These are phyloP conservation scores for Tipula unca DNA, from an alignment of 2,888 invertebrate species.

Conservation along the genomic window DNA sequence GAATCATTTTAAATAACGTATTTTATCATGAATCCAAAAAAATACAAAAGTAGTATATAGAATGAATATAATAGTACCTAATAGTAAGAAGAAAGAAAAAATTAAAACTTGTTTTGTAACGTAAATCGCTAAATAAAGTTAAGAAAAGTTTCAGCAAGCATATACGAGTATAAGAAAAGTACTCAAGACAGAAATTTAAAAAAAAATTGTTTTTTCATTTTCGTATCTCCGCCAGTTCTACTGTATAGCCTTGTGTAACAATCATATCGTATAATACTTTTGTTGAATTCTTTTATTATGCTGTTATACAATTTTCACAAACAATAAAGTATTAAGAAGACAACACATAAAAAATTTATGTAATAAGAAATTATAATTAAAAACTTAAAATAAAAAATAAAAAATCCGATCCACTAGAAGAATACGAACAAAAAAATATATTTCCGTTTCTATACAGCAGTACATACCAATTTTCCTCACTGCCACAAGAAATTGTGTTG, in stretches of 20 bases:
- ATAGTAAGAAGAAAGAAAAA: background rate
- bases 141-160: background rate
- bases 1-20: too few relatives aligned
- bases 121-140: background rate
- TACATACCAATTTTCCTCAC: background rate
- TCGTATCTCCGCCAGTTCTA: background rate
- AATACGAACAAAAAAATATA: background rate
- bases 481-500: background rate
- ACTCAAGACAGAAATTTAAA: background rate
- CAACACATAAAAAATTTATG: background rate
- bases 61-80: too few relatives aligned
- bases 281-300: background rate
- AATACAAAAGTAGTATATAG: too few relatives aligned
- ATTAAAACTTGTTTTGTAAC: background rate
- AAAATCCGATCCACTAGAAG: background rate
- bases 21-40: too few relatives aligned
- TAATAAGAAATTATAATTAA: background rate
- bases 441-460: background rate
- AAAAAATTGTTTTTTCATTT: background rate
- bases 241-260: background rate
- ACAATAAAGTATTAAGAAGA: slow-evolving; percentile 14
- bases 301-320: slow-evolving; percentile 14
- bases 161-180: background rate
- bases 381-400: background rate
- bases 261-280: background rate